phyloP scores from a whole-genome alignment of 1,140 invertebrate species.

The Brachionus asplanchnoidis region DNA sequence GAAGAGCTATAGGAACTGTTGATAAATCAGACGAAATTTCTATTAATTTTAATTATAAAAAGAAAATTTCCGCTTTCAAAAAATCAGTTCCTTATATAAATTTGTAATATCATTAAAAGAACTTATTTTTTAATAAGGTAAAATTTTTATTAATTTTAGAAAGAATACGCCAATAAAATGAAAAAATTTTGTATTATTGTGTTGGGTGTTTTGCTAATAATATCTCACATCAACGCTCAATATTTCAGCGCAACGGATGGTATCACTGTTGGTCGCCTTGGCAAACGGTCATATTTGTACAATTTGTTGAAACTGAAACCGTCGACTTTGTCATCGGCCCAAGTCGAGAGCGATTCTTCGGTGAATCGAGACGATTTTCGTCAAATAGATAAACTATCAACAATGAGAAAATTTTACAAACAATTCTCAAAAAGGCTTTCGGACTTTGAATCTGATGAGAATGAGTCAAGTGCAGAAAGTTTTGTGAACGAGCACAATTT shows the following conservation, averaged over 20 bases:
- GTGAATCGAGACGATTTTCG: slow-evolving; percentile 9
- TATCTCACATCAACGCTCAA: slow-evolving; percentile 5
- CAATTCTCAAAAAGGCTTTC: background rate
- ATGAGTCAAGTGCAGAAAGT: background rate
- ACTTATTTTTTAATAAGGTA: background rate
- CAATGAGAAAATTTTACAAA: slow-evolving; percentile 6
- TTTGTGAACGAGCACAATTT: background rate
- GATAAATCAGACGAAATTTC: background rate
- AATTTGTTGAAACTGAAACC: slow-evolving; percentile 5
- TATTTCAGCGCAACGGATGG: slow-evolving; percentile 38
- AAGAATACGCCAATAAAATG: background rate
- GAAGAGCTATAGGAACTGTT: background rate
- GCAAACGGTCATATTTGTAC: slow-evolving; percentile 24
- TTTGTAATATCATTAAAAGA: background rate
- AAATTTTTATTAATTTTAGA: background rate
- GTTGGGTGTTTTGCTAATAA: background rate
- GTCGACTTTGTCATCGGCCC: background rate
- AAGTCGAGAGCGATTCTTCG: background rate
- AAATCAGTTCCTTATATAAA: background rate
- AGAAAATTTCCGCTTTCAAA: background rate
- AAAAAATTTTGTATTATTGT: background rate
- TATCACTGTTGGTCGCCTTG: slow-evolving; percentile 13
- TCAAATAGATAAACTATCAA: background rate
- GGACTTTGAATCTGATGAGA: background rate
- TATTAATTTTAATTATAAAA: background rate